A percentile compares a stretch with the other conserved stretches of the same genome.
Evolutionary conservation across 2,888 invertebrate genomes (phyloP).

Genomic region (Trichopria drosophilae): DNA sequence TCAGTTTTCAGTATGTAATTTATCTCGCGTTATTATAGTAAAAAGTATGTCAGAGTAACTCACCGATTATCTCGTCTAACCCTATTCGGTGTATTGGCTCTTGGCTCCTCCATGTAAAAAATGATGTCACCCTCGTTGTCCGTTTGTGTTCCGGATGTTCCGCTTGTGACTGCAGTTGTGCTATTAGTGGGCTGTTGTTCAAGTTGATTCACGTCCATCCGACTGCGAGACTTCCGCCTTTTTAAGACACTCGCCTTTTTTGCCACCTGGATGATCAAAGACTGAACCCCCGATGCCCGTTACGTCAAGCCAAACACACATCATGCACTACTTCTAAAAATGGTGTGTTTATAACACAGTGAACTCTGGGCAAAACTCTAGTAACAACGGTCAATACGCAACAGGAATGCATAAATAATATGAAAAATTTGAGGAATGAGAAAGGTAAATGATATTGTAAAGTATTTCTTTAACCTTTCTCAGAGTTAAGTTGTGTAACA

Average conservation of each 20-base stretch:
- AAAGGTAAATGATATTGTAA: too few relatives aligned
- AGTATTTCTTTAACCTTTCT: too few relatives aligned
- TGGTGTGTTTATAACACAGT: conserved; percentile 8
- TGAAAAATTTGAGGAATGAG: too few relatives aligned
- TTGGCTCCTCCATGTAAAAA: conserved; percentile 68
- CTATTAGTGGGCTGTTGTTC: conserved; percentile 38
- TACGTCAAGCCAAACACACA: conserved; percentile 55
- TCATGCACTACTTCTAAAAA: conserved; percentile 54
- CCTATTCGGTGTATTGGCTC: conserved; percentile 60
- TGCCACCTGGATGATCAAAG: conserved; percentile 73
- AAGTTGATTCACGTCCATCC: conserved; percentile 63
- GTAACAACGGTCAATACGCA: too few relatives aligned
- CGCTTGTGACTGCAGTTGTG: conserved; percentile 3
- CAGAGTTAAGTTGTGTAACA: too few relatives aligned
- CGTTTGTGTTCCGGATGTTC: conserved; percentile 38
- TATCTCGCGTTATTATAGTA: background rate
- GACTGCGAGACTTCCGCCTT: conserved; percentile 69
- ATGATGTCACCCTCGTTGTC: conserved; percentile 69
- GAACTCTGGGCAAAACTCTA: too few relatives aligned
- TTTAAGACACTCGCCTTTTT: conserved; percentile 75
- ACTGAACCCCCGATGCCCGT: conserved; percentile 64
- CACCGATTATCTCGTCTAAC: conserved; percentile 57
- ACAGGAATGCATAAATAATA: too few relatives aligned
- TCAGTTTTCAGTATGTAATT: too few relatives aligned
- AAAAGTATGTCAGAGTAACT: conserved; percentile 36